These are phyloP conservation scores for Aleiodes leptofemur DNA, from an alignment of 2,888 invertebrate genomes.

Conservation along the genomic window DNA sequence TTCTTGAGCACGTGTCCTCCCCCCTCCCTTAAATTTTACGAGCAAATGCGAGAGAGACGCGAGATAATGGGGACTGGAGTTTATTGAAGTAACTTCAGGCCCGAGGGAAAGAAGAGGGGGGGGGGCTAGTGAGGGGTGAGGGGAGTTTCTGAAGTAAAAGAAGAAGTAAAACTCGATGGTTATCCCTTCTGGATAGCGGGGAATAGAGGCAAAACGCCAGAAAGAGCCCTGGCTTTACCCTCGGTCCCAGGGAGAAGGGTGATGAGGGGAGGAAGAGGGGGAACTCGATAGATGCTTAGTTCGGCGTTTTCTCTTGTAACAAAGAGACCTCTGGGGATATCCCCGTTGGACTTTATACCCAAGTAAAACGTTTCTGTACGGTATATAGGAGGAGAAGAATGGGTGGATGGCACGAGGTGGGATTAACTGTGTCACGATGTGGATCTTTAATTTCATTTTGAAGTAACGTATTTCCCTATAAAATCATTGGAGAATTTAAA, in stretches of 20 bases:
- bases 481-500: no score
- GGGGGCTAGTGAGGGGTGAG: no score
- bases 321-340: slow-evolving; percentile 24
- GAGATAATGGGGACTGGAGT: slow-evolving; percentile 40
- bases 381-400: not conserved
- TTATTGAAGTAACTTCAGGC: slow-evolving; percentile 12
- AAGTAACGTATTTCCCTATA: no score
- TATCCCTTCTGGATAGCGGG: slow-evolving; percentile 25
- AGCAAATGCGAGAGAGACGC: slow-evolving; percentile 21
- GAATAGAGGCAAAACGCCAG: not conserved
- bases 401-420: not conserved
- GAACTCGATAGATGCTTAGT: not conserved
- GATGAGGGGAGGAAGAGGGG: not conserved
- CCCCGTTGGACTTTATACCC: slow-evolving; percentile 14
- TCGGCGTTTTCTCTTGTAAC: slow-evolving; percentile 21
- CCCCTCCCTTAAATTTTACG: slow-evolving; percentile 4
- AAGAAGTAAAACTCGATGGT: slow-evolving; percentile 24
- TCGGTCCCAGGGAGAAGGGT: not conserved
- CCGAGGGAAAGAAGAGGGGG: no score
- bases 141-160: not conserved
- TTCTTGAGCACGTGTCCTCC: slow-evolving; percentile 49
- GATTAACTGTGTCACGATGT: slow-evolving; percentile 25
- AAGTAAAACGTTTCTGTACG: no score
- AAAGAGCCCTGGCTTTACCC: not conserved
- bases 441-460: slow-evolving; percentile 14